Evolutionary conservation across 2,888 invertebrate genomes (phyloP).

Genomic region (Troides oblongomaculatus): DNA sequence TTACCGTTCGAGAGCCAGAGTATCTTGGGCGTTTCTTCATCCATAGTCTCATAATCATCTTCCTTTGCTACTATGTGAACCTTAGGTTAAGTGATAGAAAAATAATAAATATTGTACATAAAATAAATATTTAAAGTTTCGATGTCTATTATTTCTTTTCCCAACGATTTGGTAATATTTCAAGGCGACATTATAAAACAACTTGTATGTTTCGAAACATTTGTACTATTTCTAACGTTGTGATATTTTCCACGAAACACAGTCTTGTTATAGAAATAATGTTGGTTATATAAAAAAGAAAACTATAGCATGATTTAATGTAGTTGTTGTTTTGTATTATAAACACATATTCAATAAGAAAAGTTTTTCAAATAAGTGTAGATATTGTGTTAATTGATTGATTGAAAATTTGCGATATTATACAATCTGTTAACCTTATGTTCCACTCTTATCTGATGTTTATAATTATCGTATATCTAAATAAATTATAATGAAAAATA

Average conservation of each 20-base stretch:
- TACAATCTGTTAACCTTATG: too few relatives aligned
- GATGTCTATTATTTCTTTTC: not conserved
- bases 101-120: slow-evolving; percentile 10
- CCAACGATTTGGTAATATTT: slow-evolving; percentile 4
- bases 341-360: not conserved
- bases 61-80: too few relatives aligned
- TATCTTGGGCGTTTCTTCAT: too few relatives aligned
- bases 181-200: slow-evolving; percentile 12
- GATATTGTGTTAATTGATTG: not conserved
- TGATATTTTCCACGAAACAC: slow-evolving; percentile 22
- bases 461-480: too few relatives aligned
- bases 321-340: not conserved
- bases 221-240: slow-evolving; percentile 10
- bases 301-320: slow-evolving; percentile 6
- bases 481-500: too few relatives aligned
- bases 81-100: too few relatives aligned
- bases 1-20: too few relatives aligned
- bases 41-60: too few relatives aligned
- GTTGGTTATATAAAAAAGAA: slow-evolving; percentile 15
- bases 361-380: not conserved
- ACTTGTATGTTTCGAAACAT: slow-evolving; percentile 12
- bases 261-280: not conserved
- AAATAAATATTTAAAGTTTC: not conserved
- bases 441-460: too few relatives aligned
- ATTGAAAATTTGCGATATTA: not conserved